These are phyloP conservation scores for Leuciscus waleckii DNA, from an alignment of 2,797 vertebrate species.

Conservation along the genomic window DNA sequence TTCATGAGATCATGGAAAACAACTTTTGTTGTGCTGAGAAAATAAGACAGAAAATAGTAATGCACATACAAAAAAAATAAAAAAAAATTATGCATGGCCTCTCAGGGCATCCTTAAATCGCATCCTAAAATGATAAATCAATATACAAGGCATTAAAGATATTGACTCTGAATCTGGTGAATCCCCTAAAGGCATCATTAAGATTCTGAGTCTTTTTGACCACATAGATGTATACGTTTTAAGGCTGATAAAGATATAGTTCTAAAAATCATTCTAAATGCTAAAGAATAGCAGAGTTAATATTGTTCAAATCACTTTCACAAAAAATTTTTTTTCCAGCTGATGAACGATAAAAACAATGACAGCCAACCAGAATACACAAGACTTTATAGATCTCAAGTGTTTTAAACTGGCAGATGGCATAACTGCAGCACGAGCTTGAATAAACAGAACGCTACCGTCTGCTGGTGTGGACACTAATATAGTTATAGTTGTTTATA, in stretches of 20 bases:
- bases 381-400: not conserved
- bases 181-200: not conserved
- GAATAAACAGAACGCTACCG: not conserved
- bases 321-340: too few species aligned
- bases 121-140: not conserved
- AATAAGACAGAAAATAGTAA: not conserved
- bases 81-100: not conserved
- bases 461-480: not conserved
- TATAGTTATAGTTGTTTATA: not conserved
- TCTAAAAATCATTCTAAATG: too few species aligned
- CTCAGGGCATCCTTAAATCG: not conserved
- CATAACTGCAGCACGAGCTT: not conserved
- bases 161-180: not conserved
- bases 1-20: conserved; percentile 12
- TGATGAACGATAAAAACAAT: not conserved
- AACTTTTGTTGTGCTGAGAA: not conserved
- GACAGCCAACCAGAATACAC: not conserved
- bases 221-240: not conserved
- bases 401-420: not conserved
- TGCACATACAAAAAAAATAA: not conserved
- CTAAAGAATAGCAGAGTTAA: not conserved
- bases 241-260: too few species aligned
- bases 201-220: not conserved
- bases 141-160: not conserved
- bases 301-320: not conserved